Conservation (phyloP, 2,113 vertebrate species). For the Cyanoramphus novaezelandiae region DNA sequence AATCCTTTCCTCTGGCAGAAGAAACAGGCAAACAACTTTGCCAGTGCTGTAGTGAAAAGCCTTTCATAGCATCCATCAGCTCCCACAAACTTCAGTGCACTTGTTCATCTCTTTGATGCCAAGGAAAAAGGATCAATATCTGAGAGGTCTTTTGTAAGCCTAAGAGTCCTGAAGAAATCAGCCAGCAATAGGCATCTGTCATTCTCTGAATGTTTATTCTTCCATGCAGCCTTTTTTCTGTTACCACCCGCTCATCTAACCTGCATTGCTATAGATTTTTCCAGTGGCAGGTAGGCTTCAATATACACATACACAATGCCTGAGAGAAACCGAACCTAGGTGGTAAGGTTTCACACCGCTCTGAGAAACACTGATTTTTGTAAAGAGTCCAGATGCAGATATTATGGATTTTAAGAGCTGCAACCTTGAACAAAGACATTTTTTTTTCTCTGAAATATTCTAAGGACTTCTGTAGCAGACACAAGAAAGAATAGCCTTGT, state of each 20-base stretch:
- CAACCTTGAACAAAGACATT: not conserved
- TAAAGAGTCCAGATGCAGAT: not conserved
- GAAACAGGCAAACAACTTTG: not conserved
- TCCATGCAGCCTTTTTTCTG: not conserved
- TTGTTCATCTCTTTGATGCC: constrained; percentile 38
- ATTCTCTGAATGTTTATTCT: not conserved
- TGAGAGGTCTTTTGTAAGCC: not conserved
- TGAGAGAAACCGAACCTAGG: not conserved
- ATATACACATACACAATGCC: not conserved
- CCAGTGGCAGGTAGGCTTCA: not conserved
- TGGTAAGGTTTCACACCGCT: not conserved
- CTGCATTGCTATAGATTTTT: constrained; percentile 23
- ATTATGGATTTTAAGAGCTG: not conserved
- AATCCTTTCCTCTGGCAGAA: not conserved
- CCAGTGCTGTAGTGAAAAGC: not conserved
- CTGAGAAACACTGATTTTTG: not conserved
- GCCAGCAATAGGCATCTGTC: not conserved
- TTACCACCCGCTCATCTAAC: not conserved
- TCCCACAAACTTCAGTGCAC: not conserved
- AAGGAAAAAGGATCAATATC: constrained; percentile 21
- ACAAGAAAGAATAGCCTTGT: not conserved
- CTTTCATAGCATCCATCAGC: not conserved
- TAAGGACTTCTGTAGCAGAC: not conserved
- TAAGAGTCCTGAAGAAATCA: constrained; percentile 12
- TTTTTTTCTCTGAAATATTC: not conserved